Percentiles rank a stretch among this genome's conserved stretches.
Conservation (phyloP, 92 coral and sea anemone species). For the Pocillopora meandrina region DNA sequence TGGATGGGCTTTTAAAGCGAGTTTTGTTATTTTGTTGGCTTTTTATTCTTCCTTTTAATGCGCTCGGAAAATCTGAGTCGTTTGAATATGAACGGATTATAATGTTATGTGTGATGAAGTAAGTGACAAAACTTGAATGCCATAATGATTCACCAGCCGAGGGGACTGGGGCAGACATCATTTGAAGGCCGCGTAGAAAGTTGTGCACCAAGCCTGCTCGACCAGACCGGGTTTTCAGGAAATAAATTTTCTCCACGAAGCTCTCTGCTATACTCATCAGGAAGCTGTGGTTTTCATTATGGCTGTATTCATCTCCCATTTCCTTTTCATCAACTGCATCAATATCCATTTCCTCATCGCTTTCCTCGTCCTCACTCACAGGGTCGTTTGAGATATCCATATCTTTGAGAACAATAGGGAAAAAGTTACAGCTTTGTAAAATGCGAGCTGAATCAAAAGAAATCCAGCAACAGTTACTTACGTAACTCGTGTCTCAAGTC, state of each 20-base stretch:
- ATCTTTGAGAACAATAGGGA: no score
- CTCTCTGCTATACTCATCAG: constrained; percentile 14
- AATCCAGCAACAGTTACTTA: background rate
- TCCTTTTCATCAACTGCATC: background rate
- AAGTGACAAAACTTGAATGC: background rate
- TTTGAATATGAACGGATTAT: background rate
- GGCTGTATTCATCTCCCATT: background rate
- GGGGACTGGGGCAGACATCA: constrained; percentile 30
- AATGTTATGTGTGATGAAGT: background rate
- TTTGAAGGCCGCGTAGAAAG: constrained; percentile 61
- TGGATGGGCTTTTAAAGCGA: no score
- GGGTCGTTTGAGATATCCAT: background rate
- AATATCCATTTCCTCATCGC: constrained; percentile 32
- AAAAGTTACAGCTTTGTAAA: no score
- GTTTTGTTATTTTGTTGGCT: no score
- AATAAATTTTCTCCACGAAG: constrained; percentile 43
- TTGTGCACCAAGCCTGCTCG: constrained; percentile 78
- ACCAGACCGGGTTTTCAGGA: constrained; percentile 65
- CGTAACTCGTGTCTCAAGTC: constrained; percentile 25
- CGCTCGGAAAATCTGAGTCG: no score
- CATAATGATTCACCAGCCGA: background rate
- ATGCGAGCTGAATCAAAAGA: background rate
- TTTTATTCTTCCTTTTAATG: no score
- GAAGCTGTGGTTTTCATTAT: constrained; percentile 34
- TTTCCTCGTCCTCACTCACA: constrained; percentile 33